A percentile compares a stretch with the other conserved stretches of the same genome.
These are phyloP conservation scores for Leptothorax acervorum DNA, from an alignment of 2,888 invertebrate species.

Conservation along the genomic window DNA sequence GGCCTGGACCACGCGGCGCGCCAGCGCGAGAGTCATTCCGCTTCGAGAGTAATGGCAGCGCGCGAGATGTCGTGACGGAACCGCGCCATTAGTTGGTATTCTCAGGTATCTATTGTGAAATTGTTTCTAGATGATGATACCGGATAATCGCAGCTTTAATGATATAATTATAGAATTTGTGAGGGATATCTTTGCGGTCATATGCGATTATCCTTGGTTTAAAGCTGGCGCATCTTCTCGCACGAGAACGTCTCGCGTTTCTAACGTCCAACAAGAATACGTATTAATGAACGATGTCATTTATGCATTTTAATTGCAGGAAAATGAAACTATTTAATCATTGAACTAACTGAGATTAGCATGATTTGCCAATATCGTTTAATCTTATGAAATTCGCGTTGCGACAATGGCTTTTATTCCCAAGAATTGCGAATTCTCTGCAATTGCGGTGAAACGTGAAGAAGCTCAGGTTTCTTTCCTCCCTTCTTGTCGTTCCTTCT, in stretches of 20 bases:
- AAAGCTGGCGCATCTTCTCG: background rate
- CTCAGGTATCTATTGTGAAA: conserved; percentile 5
- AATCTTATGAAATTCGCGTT: background rate
- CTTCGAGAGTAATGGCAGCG: background rate
- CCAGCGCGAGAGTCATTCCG: background rate
- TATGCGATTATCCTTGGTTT: background rate
- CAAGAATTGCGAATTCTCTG: background rate
- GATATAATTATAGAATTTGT: conserved; percentile 14
- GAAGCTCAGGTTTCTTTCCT: background rate
- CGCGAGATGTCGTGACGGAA: conserved; percentile 35
- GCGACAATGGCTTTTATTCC: background rate
- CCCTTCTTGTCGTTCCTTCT: background rate
- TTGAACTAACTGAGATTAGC: too few species aligned
- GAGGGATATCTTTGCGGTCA: background rate
- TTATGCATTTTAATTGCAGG: background rate
- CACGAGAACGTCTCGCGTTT: background rate
- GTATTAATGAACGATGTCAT: background rate
- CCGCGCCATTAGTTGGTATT: background rate
- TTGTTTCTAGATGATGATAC: conserved; percentile 22
- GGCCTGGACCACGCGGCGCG: conserved; percentile 47
- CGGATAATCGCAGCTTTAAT: background rate
- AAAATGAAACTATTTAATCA: background rate
- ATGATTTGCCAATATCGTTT: background rate
- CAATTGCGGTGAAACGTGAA: background rate
- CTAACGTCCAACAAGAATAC: background rate